A percentile compares a stretch with the other conserved stretches of the same genome.
These are phyloP conservation scores for Pleuronectes platessa DNA, from an alignment of 2,113 vertebrate species.

Conservation along the genomic window DNA sequence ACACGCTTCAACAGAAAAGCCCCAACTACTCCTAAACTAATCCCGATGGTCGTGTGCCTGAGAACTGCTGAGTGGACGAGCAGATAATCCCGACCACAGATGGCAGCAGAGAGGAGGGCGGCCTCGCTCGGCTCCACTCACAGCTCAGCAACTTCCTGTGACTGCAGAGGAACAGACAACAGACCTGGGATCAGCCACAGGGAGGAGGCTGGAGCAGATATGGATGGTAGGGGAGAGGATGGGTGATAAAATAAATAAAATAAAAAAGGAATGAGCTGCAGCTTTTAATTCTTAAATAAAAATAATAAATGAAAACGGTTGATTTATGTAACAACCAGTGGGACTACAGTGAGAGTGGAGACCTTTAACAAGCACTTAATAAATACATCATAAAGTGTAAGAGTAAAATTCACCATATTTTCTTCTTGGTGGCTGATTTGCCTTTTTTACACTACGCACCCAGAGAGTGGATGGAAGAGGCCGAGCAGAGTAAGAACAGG, in stretches of 20 bases:
- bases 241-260: background rate
- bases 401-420: too few species aligned
- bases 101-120: constrained; percentile 43
- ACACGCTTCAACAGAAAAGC: constrained; percentile 1
- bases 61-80: constrained; percentile 43
- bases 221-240: background rate
- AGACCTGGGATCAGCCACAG: background rate
- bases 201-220: background rate
- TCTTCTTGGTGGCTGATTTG: too few species aligned
- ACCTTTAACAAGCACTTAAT: too few species aligned
- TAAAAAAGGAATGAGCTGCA: too few species aligned
- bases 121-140: background rate
- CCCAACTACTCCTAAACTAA: background rate
- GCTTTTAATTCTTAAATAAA: too few species aligned
- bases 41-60: background rate
- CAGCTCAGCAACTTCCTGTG: background rate
- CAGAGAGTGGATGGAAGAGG: background rate
- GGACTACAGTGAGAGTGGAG: too few species aligned
- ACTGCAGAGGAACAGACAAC: constrained; percentile 7
- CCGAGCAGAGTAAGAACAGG: background rate
- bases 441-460: background rate
- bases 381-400: too few species aligned
- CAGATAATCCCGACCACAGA: constrained; percentile 41
- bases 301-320: too few species aligned
- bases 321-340: too few species aligned